These are phyloP conservation scores for Periplaneta americana DNA, from an alignment of 1,140 invertebrate species.

Conservation along the genomic window DNA sequence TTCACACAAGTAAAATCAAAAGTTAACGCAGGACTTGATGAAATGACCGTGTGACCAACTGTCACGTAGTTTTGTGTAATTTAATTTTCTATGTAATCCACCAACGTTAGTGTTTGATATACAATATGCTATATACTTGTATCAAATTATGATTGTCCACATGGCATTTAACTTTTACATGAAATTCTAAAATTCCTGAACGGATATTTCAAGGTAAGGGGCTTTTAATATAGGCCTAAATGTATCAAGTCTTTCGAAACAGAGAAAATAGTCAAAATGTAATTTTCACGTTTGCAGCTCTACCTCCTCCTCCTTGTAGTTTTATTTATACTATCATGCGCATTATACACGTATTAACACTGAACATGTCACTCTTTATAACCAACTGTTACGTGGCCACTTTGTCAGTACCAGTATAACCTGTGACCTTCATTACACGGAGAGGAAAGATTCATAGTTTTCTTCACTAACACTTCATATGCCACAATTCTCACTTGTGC, in stretches of 20 bases:
- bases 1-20: too few species aligned
- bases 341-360: neutral
- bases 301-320: neutral
- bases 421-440: neutral
- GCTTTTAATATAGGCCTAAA: neutral
- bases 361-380: neutral
- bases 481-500: neutral
- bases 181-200: neutral
- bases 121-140: too few species aligned
- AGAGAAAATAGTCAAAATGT: neutral
- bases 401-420: neutral
- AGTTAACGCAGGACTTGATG: too few species aligned
- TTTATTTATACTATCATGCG: neutral
- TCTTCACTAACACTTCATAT: neutral
- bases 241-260: neutral
- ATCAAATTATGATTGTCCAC: neutral
- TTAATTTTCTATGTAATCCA: too few species aligned
- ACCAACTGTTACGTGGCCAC: neutral
- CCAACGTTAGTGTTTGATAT: too few species aligned
- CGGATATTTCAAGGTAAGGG: neutral
- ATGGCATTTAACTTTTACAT: neutral
- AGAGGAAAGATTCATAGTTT: neutral
- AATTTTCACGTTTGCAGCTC: neutral
- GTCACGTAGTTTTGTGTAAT: too few species aligned
- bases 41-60: too few species aligned